Conservation (phyloP, 2,113 vertebrate species). For the Zingel zingel region DNA sequence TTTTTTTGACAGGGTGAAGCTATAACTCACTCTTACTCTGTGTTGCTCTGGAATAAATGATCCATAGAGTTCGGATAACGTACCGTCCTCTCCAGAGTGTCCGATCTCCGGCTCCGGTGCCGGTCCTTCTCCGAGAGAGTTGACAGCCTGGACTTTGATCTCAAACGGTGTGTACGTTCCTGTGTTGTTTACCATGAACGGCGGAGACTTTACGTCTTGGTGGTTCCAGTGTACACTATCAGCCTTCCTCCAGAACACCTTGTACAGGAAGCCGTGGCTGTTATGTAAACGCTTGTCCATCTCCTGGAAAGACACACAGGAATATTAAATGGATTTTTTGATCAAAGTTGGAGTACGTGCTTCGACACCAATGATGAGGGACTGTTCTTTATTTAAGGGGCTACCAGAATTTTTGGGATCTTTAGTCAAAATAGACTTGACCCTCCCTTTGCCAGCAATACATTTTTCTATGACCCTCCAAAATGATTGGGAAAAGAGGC, state of each 20-base stretch:
- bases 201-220: slow-evolving; percentile 62
- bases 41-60: no score
- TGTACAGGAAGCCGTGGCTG: slow-evolving; percentile 85
- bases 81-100: slow-evolving; percentile 91
- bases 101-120: slow-evolving; percentile 75
- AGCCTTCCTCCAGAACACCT: slow-evolving; percentile 85
- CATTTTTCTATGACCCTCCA: no score
- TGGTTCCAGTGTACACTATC: slow-evolving; percentile 74
- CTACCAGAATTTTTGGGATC: no score
- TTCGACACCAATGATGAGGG: neutral
- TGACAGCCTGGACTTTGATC: slow-evolving; percentile 89
- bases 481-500: no score
- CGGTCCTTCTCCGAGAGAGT: slow-evolving; percentile 82
- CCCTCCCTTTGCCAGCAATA: no score
- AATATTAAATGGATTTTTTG: neutral
- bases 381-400: no score
- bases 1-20: no score
- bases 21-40: no score
- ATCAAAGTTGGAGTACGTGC: no score
- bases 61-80: slow-evolving; percentile 32
- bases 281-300: slow-evolving; percentile 82
- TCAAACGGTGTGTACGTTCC: slow-evolving; percentile 87
- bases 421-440: no score
- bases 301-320: slow-evolving; percentile 75
- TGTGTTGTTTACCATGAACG: slow-evolving; percentile 81